phyloP scores from a whole-genome alignment of 2,797 vertebrate species.

The Sebastes cheni region DNA sequence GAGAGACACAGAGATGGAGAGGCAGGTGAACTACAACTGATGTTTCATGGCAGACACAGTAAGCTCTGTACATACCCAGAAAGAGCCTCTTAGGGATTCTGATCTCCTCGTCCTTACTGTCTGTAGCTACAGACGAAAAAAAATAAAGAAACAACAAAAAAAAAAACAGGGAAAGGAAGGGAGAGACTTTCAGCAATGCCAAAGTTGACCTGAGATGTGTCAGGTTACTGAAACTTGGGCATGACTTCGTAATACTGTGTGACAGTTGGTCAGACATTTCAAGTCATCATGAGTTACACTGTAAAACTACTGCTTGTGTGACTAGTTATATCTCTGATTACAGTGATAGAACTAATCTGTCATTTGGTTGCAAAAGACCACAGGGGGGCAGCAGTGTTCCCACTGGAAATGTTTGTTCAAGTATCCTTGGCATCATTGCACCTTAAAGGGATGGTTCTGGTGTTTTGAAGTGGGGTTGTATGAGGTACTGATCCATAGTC shows the following conservation, averaged over 20 bases:
- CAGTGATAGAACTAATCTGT: too few species aligned
- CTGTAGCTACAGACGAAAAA: slow-evolving; percentile 87
- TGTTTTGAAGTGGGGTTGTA: too few species aligned
- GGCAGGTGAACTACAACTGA: slow-evolving; percentile 63
- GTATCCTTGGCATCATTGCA: too few species aligned
- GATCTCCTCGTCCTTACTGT: slow-evolving; percentile 96
- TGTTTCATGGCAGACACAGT: slow-evolving; percentile 66
- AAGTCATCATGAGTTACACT: not conserved
- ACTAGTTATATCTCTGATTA: too few species aligned
- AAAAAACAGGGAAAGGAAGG: slow-evolving; percentile 39
- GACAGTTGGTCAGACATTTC: not conserved
- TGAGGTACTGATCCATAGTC: too few species aligned
- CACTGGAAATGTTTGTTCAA: not conserved
- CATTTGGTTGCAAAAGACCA: not conserved
- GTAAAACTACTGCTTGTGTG: too few species aligned
- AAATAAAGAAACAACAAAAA: slow-evolving; percentile 58
- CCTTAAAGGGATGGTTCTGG: too few species aligned
- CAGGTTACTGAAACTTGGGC: not conserved
- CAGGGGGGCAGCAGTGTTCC: not conserved
- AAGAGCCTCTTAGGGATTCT: slow-evolving; percentile 91
- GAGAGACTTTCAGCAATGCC: slow-evolving; percentile 35
- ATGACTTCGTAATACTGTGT: not conserved
- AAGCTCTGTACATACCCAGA: slow-evolving; percentile 92
- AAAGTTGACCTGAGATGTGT: not conserved
- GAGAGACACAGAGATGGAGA: slow-evolving; percentile 43